A percentile compares a stretch with the other conserved stretches of the same genome.
Evolutionary conservation across 2,797 vertebrate genomes (phyloP).

Genomic region (Sebastes minor): DNA sequence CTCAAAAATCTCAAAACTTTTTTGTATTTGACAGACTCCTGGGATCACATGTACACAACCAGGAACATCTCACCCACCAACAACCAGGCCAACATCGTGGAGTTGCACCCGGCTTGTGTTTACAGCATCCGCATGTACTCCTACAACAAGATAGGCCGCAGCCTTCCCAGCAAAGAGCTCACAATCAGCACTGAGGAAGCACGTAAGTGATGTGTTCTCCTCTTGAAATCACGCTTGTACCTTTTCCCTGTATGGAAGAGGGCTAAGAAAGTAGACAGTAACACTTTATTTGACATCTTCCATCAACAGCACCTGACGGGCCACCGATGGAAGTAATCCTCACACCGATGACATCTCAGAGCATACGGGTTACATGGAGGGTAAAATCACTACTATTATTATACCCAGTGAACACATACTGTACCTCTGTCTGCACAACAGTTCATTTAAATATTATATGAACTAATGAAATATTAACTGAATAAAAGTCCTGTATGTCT

Average conservation of each 20-base stretch:
- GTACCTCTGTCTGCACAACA: not conserved
- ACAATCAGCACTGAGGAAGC: constrained; percentile 98
- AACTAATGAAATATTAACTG: not conserved
- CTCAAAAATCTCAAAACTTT: not conserved
- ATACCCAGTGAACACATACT: not conserved
- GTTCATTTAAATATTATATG: not conserved
- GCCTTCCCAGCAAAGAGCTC: constrained; percentile 96
- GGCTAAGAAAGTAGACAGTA: not conserved
- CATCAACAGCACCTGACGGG: constrained; percentile 90
- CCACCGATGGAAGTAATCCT: constrained; percentile 96
- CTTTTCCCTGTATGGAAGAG: not conserved
- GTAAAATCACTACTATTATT: constrained; percentile 67
- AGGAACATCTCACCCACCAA: constrained; percentile 98
- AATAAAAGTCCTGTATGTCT: not conserved
- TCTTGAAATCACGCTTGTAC: not conserved
- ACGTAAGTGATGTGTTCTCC: constrained; percentile 76
- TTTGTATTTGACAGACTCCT: constrained; percentile 85
- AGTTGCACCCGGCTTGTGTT: constrained; percentile 94
- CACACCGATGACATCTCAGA: constrained; percentile 95
- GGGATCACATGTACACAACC: constrained; percentile 98
- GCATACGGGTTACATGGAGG: constrained; percentile 99
- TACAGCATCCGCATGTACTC: constrained; percentile 99
- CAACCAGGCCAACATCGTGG: constrained; percentile 98
- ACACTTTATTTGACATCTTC: constrained; percentile 15
- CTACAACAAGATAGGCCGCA: constrained; percentile 98